Base-by-base conservation (phyloP, 1,140 invertebrate genomes). In the Hycleus cichorii region DNA sequence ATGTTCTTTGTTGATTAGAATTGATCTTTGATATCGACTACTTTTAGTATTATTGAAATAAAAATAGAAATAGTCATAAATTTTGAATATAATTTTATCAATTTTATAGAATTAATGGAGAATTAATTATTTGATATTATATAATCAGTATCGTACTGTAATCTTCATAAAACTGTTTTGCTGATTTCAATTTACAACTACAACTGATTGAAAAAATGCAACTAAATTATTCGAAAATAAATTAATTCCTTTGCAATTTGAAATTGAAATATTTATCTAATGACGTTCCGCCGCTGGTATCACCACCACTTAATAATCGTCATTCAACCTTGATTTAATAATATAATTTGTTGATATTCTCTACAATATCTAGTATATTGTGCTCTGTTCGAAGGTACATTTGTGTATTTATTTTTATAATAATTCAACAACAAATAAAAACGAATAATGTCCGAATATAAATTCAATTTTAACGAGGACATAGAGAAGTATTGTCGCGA, bases 401-500 rank as follows among this genome's bases (percentile, higher is more conserved):
- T 32, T 3, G 32, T 32, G 4, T 32, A 32, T 32, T 32, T 32
- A 32, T 32, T 32, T 32, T 32, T 32, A 5, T 32, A 7, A 32
- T 10, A 49, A n/a, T 49, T 3, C 10, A 11, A 25, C 47, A 25
- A 49, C 24, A 25, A 38, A 49, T 11, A 11, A 12, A 12, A 12
- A 49, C 27, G 26, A 39, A 39, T 10, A 12, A n/a, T n/a, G 12
- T 48, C 10, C 38, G 12, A 25, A 49, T 57, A 49, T 25, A 39
- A 39, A 40, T 53, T 43, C 10, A 18, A 8, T 32, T 43, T 60
- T n/a, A 26, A 49, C 39, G 58, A 63, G 3, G 24, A 50, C 1
- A 25, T 46, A 8, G 49, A 38, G 39, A 26, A 54, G 18, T 66
- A 57, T 48, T 57, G 56, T 6, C 6, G 18, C n/a, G 51, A 59